A percentile compares a stretch with the other conserved stretches of the same genome.
Conservation (phyloP, 2,888 invertebrate genomes). For the Hirudinaria manillensis region DNA sequence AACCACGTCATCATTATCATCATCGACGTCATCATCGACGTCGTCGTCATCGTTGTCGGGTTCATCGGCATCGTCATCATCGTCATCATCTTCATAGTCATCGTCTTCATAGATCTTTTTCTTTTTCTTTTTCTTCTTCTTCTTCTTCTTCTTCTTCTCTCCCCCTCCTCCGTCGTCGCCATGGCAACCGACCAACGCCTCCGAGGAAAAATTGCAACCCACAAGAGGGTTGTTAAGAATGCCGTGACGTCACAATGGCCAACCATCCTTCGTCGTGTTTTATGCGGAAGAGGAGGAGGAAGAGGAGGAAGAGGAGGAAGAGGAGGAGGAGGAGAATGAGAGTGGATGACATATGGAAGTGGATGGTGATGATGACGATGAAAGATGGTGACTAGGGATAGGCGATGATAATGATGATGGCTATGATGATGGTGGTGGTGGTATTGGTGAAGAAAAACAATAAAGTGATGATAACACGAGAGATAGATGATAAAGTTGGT, state of each 20-base stretch:
- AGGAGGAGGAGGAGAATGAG: not conserved
- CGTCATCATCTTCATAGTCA: no score
- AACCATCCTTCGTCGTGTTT: no score
- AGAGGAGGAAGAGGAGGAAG: slow-evolving; percentile 7
- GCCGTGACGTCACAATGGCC: no score
- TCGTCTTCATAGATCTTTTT: no score
- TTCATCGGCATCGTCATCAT: slow-evolving; percentile 2
- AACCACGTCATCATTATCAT: no score
- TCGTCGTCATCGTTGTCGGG: slow-evolving; percentile 8
- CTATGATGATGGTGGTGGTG: no score
- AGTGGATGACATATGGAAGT: not conserved
- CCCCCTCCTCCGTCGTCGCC: no score
- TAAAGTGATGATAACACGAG: not conserved
- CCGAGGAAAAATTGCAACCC: no score
- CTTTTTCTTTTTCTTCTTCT: no score
- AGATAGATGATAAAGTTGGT: not conserved
- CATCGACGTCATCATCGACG: not conserved
- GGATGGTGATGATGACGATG: not conserved
- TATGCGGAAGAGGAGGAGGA: not conserved
- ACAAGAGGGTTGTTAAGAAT: no score
- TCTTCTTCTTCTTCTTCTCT: no score
- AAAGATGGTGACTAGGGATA: not conserved
- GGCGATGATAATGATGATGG: not conserved
- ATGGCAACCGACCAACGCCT: no score
- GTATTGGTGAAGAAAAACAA: not conserved